A percentile compares a stretch with the other conserved stretches of the same genome.
phyloP scores from a whole-genome alignment of 2,797 vertebrate species.

The Nyctalus aviator region DNA sequence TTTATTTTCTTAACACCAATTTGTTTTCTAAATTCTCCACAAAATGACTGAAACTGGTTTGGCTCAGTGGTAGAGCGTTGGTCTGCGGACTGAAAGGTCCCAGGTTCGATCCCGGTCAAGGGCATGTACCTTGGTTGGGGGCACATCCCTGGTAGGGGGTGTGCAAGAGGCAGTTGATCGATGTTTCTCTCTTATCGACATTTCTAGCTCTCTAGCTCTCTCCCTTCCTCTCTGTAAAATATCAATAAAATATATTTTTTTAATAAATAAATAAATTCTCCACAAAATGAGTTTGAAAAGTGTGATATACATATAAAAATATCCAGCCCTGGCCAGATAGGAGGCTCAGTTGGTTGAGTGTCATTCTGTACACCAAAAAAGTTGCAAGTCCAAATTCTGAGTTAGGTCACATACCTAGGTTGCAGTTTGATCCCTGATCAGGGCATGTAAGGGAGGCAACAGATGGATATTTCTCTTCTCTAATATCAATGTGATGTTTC shows the following conservation, averaged over 20 bases:
- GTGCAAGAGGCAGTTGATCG: too few species aligned
- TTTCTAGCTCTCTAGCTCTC: too few species aligned
- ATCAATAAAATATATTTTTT: too few species aligned
- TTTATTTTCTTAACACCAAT: constrained; percentile 45
- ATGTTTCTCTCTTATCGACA: too few species aligned
- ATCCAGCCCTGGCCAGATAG: neutral
- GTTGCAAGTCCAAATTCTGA: neutral
- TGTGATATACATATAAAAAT: neutral
- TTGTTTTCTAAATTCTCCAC: constrained; percentile 60
- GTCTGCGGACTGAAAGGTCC: too few species aligned
- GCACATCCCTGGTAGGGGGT: too few species aligned
- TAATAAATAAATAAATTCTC: constrained; percentile 32
- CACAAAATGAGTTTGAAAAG: constrained; percentile 25
- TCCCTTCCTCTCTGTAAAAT: too few species aligned
- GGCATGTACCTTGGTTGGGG: too few species aligned
- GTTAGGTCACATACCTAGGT: neutral
- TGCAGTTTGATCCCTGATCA: neutral
- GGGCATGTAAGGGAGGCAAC: neutral
- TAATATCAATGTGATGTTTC: neutral
- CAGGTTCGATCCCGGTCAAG: too few species aligned
- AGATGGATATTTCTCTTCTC: neutral
- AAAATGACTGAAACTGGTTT: neutral
- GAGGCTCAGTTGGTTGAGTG: neutral
- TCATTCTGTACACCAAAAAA: neutral
- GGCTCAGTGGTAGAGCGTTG: too few species aligned